Percentiles rank a stretch among this genome's conserved stretches.
Conservation (phyloP, 2,113 vertebrate species). For the Trematocara variabile region DNA sequence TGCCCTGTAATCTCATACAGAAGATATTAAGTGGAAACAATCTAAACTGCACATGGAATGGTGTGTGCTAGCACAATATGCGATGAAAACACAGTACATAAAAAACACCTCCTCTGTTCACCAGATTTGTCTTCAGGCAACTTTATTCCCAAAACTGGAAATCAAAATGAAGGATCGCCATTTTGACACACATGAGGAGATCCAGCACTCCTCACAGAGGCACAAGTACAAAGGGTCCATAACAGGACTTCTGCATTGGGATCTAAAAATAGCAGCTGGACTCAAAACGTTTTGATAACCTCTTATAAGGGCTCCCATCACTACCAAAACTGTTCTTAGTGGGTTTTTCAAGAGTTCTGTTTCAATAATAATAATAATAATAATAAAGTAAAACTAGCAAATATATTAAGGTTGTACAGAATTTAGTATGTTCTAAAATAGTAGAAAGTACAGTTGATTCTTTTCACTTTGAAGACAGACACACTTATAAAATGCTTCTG, state of each 20-base stretch:
- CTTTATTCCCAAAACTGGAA: background rate
- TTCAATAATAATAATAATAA: background rate
- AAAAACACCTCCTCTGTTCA: background rate
- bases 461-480: background rate
- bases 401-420: background rate
- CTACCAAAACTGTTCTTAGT: background rate
- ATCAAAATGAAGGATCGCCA: background rate
- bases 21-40: background rate
- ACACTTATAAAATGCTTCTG: background rate
- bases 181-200: background rate
- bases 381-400: background rate
- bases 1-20: background rate
- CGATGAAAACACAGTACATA: background rate
- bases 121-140: background rate
- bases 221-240: background rate
- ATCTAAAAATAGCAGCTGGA: background rate
- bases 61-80: background rate
- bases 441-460: background rate
- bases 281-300: background rate
- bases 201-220: background rate
- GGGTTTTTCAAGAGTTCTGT: background rate
- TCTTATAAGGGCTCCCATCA: background rate
- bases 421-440: slow-evolving; percentile 14
- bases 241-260: background rate
- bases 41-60: background rate